Evolutionary conservation across 2,113 vertebrate genomes (phyloP).

Genomic region (Cheilinus undulatus): DNA sequence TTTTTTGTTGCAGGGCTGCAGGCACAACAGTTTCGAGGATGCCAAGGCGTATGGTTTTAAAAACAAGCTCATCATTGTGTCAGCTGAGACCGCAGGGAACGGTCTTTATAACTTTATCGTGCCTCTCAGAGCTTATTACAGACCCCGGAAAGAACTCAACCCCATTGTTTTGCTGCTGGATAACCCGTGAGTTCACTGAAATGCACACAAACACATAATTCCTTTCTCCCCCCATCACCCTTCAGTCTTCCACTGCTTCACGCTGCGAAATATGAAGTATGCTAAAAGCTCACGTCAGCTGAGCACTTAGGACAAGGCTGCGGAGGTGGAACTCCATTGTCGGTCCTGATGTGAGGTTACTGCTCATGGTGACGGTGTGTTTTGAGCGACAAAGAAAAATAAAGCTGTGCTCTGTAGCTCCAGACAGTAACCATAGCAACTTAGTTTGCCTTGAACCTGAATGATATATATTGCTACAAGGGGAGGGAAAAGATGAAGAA

Average conservation of each 20-base stretch:
- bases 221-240: constrained; percentile 17
- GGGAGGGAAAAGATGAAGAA: constrained; percentile 47
- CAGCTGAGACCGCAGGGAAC: constrained; percentile 96
- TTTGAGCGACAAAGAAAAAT: constrained; percentile 68
- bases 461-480: constrained; percentile 57
- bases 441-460: constrained; percentile 70
- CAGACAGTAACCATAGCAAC: constrained; percentile 76
- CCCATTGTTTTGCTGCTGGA: constrained; percentile 95
- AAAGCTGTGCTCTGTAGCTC: constrained; percentile 46
- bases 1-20: constrained; percentile 88
- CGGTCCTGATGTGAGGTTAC: constrained; percentile 54
- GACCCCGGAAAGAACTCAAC: constrained; percentile 95
- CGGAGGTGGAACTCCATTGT: constrained; percentile 71
- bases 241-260: constrained; percentile 23
- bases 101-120: constrained; percentile 98
- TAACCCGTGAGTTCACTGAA: constrained; percentile 90
- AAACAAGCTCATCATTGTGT: constrained; percentile 97
- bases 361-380: constrained; percentile 50
- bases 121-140: constrained; percentile 97
- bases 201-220: constrained; percentile 13
- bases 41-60: constrained; percentile 98
- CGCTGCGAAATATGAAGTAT: constrained; percentile 27
- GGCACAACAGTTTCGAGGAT: constrained; percentile 95
- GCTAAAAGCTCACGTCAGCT: constrained; percentile 47
- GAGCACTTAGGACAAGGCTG: constrained; percentile 62